Evolutionary conservation across 2,797 vertebrate genomes (phyloP).

Genomic region (Mormyrops attenuatus): DNA sequence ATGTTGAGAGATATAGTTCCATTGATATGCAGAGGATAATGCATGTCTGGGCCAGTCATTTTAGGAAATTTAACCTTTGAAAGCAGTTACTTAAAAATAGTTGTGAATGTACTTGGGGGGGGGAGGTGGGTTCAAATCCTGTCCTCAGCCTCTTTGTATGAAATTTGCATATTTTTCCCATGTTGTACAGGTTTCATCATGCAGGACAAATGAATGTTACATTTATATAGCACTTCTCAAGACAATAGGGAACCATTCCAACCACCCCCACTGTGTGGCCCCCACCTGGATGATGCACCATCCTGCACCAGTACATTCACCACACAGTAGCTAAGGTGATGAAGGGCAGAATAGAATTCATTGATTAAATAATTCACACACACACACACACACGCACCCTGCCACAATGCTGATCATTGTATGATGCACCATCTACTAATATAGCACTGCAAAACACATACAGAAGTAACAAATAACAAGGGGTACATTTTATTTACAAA

Average conservation of each 20-base stretch:
- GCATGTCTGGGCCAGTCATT: not conserved
- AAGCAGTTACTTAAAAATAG: not conserved
- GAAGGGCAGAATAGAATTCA: not conserved
- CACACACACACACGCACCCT: not conserved
- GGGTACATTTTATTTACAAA: not conserved
- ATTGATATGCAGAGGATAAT: not conserved
- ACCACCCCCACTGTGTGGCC: not conserved
- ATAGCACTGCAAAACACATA: not conserved
- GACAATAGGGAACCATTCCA: not conserved
- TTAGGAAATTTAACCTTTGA: not conserved
- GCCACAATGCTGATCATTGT: not conserved
- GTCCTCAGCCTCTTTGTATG: not conserved
- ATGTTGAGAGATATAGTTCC: not conserved
- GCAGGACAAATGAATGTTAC: not conserved
- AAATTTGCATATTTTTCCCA: not conserved
- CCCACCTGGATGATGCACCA: not conserved
- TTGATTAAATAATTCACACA: not conserved
- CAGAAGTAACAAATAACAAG: not conserved
- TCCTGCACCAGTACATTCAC: not conserved
- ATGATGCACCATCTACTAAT: not conserved
- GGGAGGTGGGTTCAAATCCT: not conserved
- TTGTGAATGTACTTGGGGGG: not conserved
- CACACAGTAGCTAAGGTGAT: not conserved
- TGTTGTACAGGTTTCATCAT: not conserved
- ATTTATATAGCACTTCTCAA: not conserved